Evolutionary conservation across 1,140 invertebrate genomes (phyloP), one percentile per base, ranked within the genome.

Genomic region (Bilobella aurantiaca): DNA sequence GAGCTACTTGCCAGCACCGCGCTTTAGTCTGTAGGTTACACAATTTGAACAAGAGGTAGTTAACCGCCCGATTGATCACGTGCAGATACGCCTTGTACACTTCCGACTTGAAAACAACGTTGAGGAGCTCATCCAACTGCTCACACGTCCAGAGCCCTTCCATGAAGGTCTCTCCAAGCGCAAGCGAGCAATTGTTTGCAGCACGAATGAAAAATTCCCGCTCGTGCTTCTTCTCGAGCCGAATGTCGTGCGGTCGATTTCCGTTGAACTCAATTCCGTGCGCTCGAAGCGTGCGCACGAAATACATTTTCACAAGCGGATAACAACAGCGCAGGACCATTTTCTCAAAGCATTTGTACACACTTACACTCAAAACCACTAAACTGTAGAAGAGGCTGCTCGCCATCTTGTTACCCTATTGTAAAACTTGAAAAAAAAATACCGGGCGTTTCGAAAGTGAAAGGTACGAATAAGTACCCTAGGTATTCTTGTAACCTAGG

Each of bases 321-420:
- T 59, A 59, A 5, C 25, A 29, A 18, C 25, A 8, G 5, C 28
- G 23, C 25, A 59, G 23, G 8, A 59, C 8, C 8, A 29, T 14
- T 8, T 8, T 3, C 31, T 59, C 58, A 34, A 59, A 30, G 5
- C 31, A 23, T 29, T 59, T 59, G 28, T 59, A 59, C 14, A 34
- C 3, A 8, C 31, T 8, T 8, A 59, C 58, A 12, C 3, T 18
- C 3, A 59, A 59, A 29, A 59, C 8, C 25, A 59, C 31, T 12
- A 59, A 8, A 18, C 23, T 8, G 23, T 59, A 29, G 58, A 59
- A 29, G 12, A 29, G 8, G 8, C 14, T 27, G 16, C n/a, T 29
- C 28, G 88, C 64, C 87, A 91, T 78, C 84, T 75, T 30, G 63
- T 82, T 62, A 82, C 90, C 61, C 25, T 53, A 61, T 37, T 32